Evolutionary conservation across 2,797 vertebrate species (phyloP).

Genomic region (Forpus xanthops): DNA sequence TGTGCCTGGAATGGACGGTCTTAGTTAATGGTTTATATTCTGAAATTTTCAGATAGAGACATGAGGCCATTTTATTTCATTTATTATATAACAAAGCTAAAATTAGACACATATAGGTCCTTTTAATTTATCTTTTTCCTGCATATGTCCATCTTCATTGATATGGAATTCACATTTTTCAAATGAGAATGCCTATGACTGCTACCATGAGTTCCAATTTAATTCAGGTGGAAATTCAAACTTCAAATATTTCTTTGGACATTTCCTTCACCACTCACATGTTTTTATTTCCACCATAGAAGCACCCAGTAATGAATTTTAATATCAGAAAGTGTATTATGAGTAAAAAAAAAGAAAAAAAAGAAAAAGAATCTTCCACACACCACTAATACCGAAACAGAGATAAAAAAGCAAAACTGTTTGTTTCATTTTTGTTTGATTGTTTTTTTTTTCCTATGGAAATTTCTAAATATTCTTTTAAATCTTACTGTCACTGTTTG

Average conservation of each 20-base stretch:
- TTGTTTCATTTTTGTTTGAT: not conserved
- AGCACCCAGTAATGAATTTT: not conserved
- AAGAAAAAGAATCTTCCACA: accelerated
- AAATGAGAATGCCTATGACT: not conserved
- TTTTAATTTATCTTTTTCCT: not conserved
- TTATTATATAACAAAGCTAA: not conserved
- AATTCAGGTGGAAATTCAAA: not conserved
- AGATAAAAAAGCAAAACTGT: not conserved
- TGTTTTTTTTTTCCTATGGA: not conserved
- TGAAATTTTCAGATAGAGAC: not conserved
- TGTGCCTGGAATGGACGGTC: not conserved
- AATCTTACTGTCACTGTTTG: not conserved
- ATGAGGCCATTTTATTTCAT: not conserved
- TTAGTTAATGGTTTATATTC: not conserved
- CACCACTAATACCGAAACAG: not conserved
- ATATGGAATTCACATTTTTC: not conserved
- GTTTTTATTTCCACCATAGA: not conserved
- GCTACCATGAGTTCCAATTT: not conserved
- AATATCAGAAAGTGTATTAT: not conserved
- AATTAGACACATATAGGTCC: not conserved
- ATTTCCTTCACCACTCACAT: not conserved
- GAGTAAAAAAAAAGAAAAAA: not conserved
- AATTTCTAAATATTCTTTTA: not conserved
- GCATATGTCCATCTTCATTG: not conserved
- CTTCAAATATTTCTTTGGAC: not conserved